phyloP scores from a whole-genome alignment of 2,113 vertebrate species.

The Raja brachyura region DNA sequence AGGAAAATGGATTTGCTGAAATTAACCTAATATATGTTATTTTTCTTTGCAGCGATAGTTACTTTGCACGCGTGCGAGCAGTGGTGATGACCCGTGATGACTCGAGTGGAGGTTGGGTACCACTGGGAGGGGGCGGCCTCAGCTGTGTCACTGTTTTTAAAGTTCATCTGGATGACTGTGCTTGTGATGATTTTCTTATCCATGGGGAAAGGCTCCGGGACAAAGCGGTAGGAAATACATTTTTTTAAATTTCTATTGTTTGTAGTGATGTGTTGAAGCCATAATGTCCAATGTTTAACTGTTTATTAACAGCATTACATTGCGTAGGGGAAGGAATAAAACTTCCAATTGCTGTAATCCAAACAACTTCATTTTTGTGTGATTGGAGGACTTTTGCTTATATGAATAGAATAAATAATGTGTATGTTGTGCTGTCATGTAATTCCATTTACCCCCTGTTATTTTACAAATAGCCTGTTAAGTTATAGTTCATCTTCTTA shows the following conservation, averaged over 20 bases:
- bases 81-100: conserved; percentile 99
- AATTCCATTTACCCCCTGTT: not conserved
- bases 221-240: conserved; percentile 76
- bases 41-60: conserved; percentile 81
- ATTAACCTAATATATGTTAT: conserved; percentile 38
- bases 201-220: conserved; percentile 97
- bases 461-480: not conserved
- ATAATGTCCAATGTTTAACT: not conserved
- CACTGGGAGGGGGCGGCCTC: conserved; percentile 87
- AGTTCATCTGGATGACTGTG: conserved; percentile 80
- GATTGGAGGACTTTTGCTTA: no score
- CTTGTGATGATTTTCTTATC: conserved; percentile 84
- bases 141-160: conserved; percentile 95
- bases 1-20: not conserved
- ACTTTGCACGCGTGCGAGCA: conserved; percentile 92
- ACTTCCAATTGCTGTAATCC: not conserved
- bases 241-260: not conserved
- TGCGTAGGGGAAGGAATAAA: not conserved
- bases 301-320: not conserved
- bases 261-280: not conserved
- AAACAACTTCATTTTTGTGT: not conserved
- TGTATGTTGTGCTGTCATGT: not conserved
- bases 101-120: conserved; percentile 98
- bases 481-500: not conserved
- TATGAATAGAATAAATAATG: not conserved